Evolutionary conservation across 1,140 invertebrate species (phyloP).

Genomic region (Tetranychus urticae): DNA sequence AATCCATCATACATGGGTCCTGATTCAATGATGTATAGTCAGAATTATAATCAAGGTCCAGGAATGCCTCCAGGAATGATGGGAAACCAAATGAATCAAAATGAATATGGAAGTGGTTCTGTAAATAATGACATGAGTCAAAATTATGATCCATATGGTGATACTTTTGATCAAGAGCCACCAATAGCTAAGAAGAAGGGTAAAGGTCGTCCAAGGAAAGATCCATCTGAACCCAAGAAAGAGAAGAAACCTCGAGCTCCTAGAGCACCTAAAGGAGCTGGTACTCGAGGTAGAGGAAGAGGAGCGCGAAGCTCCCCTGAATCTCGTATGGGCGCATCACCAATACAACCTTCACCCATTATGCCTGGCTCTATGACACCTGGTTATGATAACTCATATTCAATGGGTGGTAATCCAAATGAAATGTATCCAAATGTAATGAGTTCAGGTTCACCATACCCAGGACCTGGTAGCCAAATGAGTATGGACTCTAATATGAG

Average conservation of each 20-base stretch:
- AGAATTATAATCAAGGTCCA: slow-evolving; percentile 4
- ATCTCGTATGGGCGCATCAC: background rate
- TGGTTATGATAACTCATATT: background rate
- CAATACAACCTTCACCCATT: background rate
- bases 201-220: slow-evolving; percentile 11
- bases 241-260: slow-evolving; percentile 10
- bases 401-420: background rate
- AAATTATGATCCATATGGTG: slow-evolving; percentile 10
- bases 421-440: background rate
- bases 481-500: background rate
- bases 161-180: slow-evolving; percentile 6
- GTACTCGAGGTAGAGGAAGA: slow-evolving; percentile 2
- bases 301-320: background rate
- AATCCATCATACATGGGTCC: background rate
- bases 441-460: background rate
- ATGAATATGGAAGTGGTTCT: background rate
- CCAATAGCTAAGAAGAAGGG: slow-evolving; percentile 5
- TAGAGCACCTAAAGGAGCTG: slow-evolving; percentile 2
- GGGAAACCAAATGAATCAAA: background rate
- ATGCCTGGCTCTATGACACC: background rate
- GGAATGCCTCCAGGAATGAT: background rate
- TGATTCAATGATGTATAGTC: slow-evolving; percentile 3
- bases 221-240: slow-evolving; percentile 6
- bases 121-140: background rate
- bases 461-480: background rate